These are phyloP conservation scores for Emydocephalus ijimae DNA, from an alignment of 2,113 vertebrate species.

Conservation along the genomic window DNA sequence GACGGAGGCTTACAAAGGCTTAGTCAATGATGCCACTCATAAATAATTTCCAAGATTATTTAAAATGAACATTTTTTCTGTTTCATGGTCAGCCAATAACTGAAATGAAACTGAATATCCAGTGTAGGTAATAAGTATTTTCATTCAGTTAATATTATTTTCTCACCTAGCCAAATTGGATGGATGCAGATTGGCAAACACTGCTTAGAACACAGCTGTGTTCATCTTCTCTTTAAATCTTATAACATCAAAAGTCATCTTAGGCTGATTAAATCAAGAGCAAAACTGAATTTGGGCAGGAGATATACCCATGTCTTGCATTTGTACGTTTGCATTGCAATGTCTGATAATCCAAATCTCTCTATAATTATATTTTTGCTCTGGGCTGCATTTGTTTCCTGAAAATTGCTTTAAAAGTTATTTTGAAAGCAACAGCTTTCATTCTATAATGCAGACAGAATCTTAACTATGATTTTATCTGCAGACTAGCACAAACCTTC, in stretches of 20 bases:
- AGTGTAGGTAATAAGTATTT: neutral
- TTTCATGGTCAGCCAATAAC: neutral
- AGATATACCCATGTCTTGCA: neutral
- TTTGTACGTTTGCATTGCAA: neutral
- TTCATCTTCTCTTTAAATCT: conserved; percentile 15
- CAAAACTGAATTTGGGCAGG: neutral
- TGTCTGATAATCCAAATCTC: neutral
- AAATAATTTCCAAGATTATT: conserved; percentile 16
- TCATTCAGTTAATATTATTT: neutral
- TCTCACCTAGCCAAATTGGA: neutral
- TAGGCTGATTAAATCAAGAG: neutral
- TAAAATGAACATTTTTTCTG: neutral
- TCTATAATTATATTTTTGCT: neutral
- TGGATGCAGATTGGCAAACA: neutral
- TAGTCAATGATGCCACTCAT: neutral
- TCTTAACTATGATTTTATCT: neutral
- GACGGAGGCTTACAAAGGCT: neutral
- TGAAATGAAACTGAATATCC: conserved; percentile 22
- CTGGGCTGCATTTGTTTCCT: neutral
- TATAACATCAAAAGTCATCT: conserved; percentile 23
- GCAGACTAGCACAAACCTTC: neutral
- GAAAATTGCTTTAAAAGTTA: neutral
- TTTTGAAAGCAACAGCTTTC: neutral
- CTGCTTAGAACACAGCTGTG: conserved; percentile 16
- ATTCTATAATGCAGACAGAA: neutral